Percentiles rank a stretch among this genome's conserved stretches.
These are phyloP conservation scores for Ethmia dodecea DNA, from an alignment of 2,888 invertebrate species.

Conservation along the genomic window DNA sequence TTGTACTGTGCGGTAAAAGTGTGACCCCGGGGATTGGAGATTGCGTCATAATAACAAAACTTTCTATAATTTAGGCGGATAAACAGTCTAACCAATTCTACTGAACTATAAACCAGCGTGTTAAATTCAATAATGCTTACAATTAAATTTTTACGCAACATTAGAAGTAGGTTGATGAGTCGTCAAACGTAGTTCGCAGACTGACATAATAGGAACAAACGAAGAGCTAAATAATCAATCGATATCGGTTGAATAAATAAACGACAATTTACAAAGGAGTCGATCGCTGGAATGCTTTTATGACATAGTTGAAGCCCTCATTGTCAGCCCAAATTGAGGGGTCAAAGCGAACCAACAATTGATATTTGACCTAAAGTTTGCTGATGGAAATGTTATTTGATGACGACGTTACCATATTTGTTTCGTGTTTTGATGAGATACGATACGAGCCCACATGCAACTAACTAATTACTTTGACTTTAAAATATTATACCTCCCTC, in stretches of 20 bases:
- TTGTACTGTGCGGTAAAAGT: constrained; percentile 42
- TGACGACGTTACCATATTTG: neutral
- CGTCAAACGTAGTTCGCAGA: constrained; percentile 1
- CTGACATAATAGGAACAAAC: constrained; percentile 2
- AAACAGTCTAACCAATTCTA: constrained; percentile 20
- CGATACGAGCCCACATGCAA: constrained; percentile 23
- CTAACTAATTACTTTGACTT: constrained; percentile 28
- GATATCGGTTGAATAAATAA: constrained; percentile 30
- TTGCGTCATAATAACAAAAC: constrained; percentile 42
- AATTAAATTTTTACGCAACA: constrained; percentile 5
- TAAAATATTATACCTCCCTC: constrained; percentile 22
- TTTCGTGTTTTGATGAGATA: neutral
- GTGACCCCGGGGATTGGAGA: constrained; percentile 30
- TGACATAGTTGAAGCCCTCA: constrained; percentile 23
- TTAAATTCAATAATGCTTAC: constrained; percentile 19
- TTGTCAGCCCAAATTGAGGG: constrained; percentile 30
- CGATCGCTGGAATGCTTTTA: constrained; percentile 28
- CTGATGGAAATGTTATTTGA: constrained; percentile 2
- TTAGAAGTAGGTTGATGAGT: constrained; percentile 6
- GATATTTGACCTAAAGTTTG: constrained; percentile 30
- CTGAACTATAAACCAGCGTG: constrained; percentile 22
- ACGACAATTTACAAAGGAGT: constrained; percentile 28
- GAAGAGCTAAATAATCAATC: constrained; percentile 5
- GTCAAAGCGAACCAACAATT: constrained; percentile 33
- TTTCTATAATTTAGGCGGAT: constrained; percentile 37